phyloP scores from a whole-genome alignment of 2,797 vertebrate genomes.

The Thripadectes ignobilis region DNA sequence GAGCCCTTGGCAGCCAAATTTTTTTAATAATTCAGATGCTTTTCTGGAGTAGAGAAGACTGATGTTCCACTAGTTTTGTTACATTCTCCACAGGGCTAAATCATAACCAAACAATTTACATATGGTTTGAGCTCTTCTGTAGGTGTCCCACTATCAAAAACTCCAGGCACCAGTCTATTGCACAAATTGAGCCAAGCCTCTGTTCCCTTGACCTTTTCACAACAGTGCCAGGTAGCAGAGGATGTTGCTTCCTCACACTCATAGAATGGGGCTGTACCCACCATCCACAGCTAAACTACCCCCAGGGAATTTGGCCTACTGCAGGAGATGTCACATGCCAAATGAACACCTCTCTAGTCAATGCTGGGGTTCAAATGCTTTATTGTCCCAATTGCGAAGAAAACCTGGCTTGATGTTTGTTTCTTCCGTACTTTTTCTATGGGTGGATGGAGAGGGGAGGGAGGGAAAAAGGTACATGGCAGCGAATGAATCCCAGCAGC shows the following conservation, averaged over 20 bases:
- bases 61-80: not conserved
- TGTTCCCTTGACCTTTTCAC: not conserved
- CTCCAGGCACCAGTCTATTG: not conserved
- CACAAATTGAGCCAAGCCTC: not conserved
- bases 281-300: not conserved
- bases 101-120: not conserved
- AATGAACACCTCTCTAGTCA: not conserved
- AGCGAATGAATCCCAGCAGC: not conserved
- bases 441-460: not conserved
- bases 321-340: accelerated
- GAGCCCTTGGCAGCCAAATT: not conserved
- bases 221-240: not conserved
- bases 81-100: not conserved
- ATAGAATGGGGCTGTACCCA: not conserved
- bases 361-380: not conserved
- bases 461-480: not conserved
- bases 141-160: not conserved
- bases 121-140: not conserved
- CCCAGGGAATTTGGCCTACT: not conserved
- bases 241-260: not conserved
- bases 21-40: not conserved
- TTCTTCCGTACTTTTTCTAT: not conserved
- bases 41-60: not conserved
- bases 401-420: not conserved
- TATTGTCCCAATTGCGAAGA: not conserved